Percentiles rank a stretch among this genome's conserved stretches.
phyloP scores from a whole-genome alignment of 2,888 invertebrate genomes.

The Xestia c-nigrum region DNA sequence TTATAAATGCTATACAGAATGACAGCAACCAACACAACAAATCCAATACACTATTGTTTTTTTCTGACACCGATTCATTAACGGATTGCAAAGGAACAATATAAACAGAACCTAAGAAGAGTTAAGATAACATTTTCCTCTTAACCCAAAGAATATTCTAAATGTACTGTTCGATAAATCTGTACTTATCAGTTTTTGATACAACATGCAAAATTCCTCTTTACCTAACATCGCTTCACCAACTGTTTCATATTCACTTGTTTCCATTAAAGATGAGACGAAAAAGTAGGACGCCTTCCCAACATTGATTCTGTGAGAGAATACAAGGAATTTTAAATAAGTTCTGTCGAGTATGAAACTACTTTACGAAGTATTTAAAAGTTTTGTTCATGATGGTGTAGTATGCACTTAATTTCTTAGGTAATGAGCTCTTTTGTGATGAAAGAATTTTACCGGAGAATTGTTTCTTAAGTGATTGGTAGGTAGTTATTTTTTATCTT shows the following conservation, averaged over 20 bases:
- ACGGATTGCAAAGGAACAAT: background rate
- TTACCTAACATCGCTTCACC: background rate
- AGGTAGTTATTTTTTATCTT: background rate
- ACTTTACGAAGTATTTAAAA: slow-evolving; percentile 23
- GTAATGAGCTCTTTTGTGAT: background rate
- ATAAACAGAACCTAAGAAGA: background rate
- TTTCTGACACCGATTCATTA: background rate
- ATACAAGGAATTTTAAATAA: slow-evolving; percentile 46
- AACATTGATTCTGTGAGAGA: slow-evolving; percentile 40
- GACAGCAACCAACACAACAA: background rate
- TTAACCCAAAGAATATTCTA: background rate
- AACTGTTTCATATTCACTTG: slow-evolving; percentile 38
- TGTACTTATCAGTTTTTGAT: slow-evolving; percentile 2
- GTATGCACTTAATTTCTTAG: slow-evolving; percentile 1
- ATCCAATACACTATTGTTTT: too few species aligned
- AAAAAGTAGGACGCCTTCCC: slow-evolving; percentile 30
- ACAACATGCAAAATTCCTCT: slow-evolving; percentile 18
- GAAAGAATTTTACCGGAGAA: slow-evolving; percentile 1
- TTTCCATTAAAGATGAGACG: slow-evolving; percentile 47
- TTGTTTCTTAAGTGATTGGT: background rate
- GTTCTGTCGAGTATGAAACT: slow-evolving; percentile 39
- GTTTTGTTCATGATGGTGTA: slow-evolving; percentile 5
- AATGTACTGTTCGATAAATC: background rate
- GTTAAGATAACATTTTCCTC: background rate
- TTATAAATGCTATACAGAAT: background rate